These are phyloP conservation scores for Calypte anna DNA, from an alignment of 2,113 vertebrate species.

Conservation along the genomic window DNA sequence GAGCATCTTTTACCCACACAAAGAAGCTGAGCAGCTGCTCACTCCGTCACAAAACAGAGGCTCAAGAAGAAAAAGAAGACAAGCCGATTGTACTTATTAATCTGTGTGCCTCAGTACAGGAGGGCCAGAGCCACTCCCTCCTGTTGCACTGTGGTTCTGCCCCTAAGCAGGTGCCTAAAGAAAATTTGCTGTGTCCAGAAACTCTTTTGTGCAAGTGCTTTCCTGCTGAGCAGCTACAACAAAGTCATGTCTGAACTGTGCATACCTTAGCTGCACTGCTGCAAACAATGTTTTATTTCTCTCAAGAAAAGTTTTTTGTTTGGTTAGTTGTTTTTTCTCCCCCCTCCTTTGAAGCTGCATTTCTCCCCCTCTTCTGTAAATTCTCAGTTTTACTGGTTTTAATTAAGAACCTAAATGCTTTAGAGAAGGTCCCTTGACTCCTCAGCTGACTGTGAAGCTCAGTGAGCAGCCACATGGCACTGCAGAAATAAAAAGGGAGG, in stretches of 20 bases:
- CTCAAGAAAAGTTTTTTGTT: neutral
- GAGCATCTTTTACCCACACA: neutral
- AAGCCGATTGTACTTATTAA: neutral
- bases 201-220: neutral
- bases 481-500: neutral
- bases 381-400: neutral
- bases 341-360: neutral
- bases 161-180: neutral
- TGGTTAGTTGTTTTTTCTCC: too few species aligned
- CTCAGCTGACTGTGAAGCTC: neutral
- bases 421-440: neutral
- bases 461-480: neutral
- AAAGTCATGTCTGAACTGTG: neutral
- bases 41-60: neutral
- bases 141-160: fast-evolving
- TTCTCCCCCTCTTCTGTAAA: neutral
- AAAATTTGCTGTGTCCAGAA: neutral
- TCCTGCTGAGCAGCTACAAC: neutral
- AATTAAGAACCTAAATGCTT: neutral
- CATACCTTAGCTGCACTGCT: neutral
- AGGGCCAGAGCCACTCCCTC: neutral
- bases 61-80: neutral
- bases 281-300: neutral
- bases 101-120: neutral
- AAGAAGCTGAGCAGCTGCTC: neutral